Percentiles rank a stretch among this genome's conserved stretches.
These are phyloP conservation scores for Megaceryle torquata DNA, from an alignment of 2,113 vertebrate genomes.

Conservation along the genomic window DNA sequence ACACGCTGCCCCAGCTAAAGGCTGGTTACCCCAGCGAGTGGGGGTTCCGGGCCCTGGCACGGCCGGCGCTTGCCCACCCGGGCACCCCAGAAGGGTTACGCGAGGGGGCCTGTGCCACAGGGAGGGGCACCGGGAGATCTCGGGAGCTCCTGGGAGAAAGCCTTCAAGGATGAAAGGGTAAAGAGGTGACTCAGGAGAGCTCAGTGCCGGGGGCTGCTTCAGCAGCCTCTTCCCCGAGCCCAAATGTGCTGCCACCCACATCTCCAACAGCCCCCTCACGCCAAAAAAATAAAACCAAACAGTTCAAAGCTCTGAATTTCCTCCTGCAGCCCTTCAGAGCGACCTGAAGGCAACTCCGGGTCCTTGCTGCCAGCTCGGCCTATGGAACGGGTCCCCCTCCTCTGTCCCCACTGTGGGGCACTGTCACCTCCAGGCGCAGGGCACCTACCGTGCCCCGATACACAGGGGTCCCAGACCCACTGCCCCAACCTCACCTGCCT, in stretches of 20 bases:
- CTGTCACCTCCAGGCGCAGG: not conserved
- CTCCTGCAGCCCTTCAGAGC: not conserved
- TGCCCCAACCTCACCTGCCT: not conserved
- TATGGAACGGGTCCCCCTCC: not conserved
- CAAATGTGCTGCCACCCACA: not conserved
- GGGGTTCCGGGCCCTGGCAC: not conserved
- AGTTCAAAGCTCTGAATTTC: accelerated
- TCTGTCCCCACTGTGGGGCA: not conserved
- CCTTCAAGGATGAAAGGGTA: not conserved
- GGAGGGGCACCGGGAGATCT: not conserved
- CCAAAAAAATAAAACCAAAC: not conserved
- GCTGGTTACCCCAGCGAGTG: accelerated
- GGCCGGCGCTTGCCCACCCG: accelerated
- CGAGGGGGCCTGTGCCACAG: accelerated
- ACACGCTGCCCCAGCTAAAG: too few species aligned
- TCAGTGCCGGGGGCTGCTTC: accelerated
- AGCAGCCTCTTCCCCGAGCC: not conserved
- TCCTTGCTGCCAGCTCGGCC: not conserved
- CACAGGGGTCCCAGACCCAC: not conserved
- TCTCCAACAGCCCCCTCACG: not conserved
- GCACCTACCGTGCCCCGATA: not conserved
- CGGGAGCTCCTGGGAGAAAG: not conserved
- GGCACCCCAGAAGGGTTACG: accelerated
- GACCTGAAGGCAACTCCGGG: not conserved
- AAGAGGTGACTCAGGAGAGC: not conserved